A percentile compares a stretch with the other conserved stretches of the same genome.
Conservation (phyloP, 1,140 invertebrate species). For the Odontomachus brunneus region DNA sequence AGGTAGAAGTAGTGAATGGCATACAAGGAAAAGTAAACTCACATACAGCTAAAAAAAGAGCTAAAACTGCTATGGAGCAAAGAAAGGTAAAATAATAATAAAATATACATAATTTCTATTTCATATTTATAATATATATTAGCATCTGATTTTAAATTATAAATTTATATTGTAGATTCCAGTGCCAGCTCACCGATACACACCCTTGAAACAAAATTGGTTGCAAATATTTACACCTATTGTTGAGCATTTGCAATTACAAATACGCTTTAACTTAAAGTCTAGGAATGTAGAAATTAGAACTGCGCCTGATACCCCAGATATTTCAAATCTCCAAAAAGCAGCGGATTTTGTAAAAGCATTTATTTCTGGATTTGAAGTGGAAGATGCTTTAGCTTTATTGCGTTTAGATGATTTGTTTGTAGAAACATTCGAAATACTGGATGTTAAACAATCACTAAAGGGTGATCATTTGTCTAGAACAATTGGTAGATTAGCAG, state of each 20-base stretch:
- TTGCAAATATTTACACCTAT: slow-evolving; percentile 98
- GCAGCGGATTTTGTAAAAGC: slow-evolving; percentile 99
- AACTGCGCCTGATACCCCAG: slow-evolving; percentile 91
- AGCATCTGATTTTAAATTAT: slow-evolving; percentile 16
- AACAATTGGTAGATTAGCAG: slow-evolving; percentile 98
- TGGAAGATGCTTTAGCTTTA: slow-evolving; percentile 98
- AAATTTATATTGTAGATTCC: slow-evolving; percentile 85
- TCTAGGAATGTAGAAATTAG: slow-evolving; percentile 95
- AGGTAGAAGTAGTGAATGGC: slow-evolving; percentile 88
- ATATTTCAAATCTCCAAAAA: slow-evolving; percentile 97
- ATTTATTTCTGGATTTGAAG: slow-evolving; percentile 98
- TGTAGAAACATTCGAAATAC: slow-evolving; percentile 98
- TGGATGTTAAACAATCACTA: slow-evolving; percentile 97
- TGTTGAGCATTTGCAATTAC: slow-evolving; percentile 97
- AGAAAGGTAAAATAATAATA: slow-evolving; percentile 82
- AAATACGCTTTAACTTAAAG: slow-evolving; percentile 98
- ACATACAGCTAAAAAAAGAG: slow-evolving; percentile 85
- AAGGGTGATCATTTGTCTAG: slow-evolving; percentile 98
- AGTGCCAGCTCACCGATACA: slow-evolving; percentile 93
- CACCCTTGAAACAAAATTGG: slow-evolving; percentile 98
- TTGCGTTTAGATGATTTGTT: slow-evolving; percentile 98
- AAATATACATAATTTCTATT: slow-evolving; percentile 13
- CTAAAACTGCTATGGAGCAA: slow-evolving; percentile 86
- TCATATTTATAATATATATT: neutral
- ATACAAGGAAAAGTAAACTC: slow-evolving; percentile 87